Evolutionary conservation across 1,140 invertebrate genomes (phyloP).

Genomic region (Aphaenogaster rudis): DNA sequence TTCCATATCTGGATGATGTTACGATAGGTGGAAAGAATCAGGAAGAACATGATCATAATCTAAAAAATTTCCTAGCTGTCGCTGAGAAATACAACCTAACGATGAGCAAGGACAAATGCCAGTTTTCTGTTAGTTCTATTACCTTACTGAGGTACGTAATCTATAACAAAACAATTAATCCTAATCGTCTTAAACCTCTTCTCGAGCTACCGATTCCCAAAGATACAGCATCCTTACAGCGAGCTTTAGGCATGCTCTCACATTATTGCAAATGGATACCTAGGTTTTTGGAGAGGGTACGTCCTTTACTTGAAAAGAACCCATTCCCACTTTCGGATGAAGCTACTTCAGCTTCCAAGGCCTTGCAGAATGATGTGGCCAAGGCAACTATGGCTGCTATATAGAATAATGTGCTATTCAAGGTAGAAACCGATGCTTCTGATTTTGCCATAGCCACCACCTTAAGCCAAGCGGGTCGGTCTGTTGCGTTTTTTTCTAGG

Average conservation of each 20-base stretch:
- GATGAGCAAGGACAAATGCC: background rate
- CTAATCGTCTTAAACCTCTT: background rate
- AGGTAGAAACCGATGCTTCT: background rate
- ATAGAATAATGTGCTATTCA: background rate
- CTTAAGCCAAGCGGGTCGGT: background rate
- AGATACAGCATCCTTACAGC: background rate
- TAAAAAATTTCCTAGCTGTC: background rate
- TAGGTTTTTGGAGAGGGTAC: background rate
- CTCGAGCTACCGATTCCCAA: background rate
- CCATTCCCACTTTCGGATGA: background rate
- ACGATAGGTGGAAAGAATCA: background rate
- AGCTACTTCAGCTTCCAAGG: background rate
- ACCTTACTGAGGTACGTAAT: background rate
- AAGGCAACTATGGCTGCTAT: background rate
- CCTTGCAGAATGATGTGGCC: background rate
- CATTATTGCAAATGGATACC: background rate
- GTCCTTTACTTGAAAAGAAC: background rate
- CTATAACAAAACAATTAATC: background rate
- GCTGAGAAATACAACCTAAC: background rate
- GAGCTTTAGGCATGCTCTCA: background rate
- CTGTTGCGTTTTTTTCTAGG: background rate
- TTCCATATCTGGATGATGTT: background rate
- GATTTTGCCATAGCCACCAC: background rate
- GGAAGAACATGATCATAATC: background rate
- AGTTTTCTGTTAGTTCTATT: background rate